phyloP scores from a whole-genome alignment of 2,797 vertebrate genomes.

The Monodelphis domestica region DNA sequence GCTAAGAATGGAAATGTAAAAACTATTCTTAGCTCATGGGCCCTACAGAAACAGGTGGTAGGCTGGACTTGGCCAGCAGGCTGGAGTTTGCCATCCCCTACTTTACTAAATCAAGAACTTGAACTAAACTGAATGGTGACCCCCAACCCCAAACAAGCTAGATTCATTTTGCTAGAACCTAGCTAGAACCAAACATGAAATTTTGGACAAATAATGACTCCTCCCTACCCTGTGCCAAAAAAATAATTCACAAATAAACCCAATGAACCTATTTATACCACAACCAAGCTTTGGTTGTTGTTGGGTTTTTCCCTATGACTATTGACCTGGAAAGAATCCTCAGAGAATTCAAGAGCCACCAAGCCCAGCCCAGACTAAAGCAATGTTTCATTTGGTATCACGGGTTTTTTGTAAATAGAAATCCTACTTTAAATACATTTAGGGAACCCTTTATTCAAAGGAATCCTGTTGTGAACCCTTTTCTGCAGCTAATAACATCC shows the following conservation, averaged over 20 bases:
- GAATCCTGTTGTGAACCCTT: not conserved
- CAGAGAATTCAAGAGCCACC: not conserved
- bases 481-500: not conserved
- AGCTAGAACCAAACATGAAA: not conserved
- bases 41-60: not conserved
- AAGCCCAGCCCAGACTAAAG: not conserved
- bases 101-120: not conserved
- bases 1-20: not conserved
- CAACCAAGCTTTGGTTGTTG: not conserved
- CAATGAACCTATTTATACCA: not conserved
- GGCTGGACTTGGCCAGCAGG: not conserved
- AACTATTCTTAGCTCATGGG: not conserved
- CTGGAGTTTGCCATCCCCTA: not conserved
- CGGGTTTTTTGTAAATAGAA: slow-evolving; percentile 1
- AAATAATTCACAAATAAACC: not conserved
- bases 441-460: not conserved
- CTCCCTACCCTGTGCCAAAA: not conserved
- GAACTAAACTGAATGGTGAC: not conserved
- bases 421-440: not conserved
- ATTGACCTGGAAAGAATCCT: not conserved
- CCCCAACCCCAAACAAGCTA: not conserved
- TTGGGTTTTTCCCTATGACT: not conserved
- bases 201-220: not conserved
- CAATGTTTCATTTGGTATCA: not conserved
- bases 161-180: not conserved